These are phyloP conservation scores for Pimephales promelas DNA, from an alignment of 2,113 vertebrate genomes.

Conservation along the genomic window DNA sequence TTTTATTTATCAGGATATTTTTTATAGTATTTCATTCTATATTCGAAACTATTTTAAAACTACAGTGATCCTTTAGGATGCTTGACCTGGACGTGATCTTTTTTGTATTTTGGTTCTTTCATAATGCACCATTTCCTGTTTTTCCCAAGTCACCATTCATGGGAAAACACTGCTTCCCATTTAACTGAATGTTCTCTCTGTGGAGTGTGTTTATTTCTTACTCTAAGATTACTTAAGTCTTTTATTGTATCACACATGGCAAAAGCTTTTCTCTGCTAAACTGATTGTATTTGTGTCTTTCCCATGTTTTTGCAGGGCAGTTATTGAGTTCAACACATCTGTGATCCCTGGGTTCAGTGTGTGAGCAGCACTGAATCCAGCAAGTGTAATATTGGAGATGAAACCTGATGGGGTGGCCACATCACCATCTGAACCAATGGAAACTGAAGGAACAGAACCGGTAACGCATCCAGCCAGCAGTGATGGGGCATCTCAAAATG, in stretches of 20 bases:
- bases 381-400: conserved; percentile 63
- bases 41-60: background rate
- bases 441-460: conserved; percentile 47
- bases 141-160: background rate
- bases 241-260: background rate
- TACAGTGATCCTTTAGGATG: background rate
- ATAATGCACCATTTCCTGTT: background rate
- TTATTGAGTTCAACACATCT: conserved; percentile 1
- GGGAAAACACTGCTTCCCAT: background rate
- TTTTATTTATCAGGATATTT: background rate
- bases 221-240: too few species aligned
- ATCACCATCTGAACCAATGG: conserved; percentile 69
- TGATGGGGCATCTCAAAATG: conserved; percentile 49
- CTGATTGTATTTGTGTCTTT: background rate
- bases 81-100: background rate
- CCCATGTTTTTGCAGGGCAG: background rate
- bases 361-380: conserved; percentile 43
- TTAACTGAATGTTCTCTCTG: background rate
- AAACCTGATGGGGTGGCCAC: conserved; percentile 78
- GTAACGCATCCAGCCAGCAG: conserved; percentile 32
- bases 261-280: background rate
- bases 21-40: background rate
- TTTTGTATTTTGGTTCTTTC: background rate
- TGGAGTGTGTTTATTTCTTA: background rate
- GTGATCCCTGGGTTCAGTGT: conserved; percentile 29